Percentiles rank a stretch among this genome's conserved stretches.
Evolutionary conservation across 1,140 invertebrate species (phyloP).

Genomic region (Dryas iulia): DNA sequence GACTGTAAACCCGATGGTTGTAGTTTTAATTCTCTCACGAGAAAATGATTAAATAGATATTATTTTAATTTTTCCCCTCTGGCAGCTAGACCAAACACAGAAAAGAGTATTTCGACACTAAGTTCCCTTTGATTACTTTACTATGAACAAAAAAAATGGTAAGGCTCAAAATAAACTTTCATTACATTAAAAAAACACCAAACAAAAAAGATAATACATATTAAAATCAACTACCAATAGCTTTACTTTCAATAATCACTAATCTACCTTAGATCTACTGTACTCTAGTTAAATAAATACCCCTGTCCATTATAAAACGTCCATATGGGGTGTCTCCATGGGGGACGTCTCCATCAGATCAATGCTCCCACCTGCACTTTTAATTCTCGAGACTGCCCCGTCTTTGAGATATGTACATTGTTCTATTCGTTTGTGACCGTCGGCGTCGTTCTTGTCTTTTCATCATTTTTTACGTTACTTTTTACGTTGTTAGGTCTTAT

Average conservation of each 20-base stretch:
- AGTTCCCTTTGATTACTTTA: too few species aligned
- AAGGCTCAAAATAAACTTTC: too few species aligned
- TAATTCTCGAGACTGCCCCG: slow-evolving; percentile 59
- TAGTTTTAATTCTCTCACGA: too few species aligned
- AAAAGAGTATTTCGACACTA: too few species aligned
- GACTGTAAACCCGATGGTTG: too few species aligned
- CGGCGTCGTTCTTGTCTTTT: background rate
- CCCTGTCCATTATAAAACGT: slow-evolving; percentile 57
- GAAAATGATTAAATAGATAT: too few species aligned
- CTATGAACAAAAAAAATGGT: too few species aligned
- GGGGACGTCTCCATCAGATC: slow-evolving; percentile 60
- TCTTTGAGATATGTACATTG: slow-evolving; percentile 35
- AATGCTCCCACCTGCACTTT: slow-evolving; percentile 72
- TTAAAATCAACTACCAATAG: too few species aligned
- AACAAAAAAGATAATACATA: too few species aligned
- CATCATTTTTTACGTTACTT: background rate
- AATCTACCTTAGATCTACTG: background rate
- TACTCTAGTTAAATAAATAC: slow-evolving; percentile 42
- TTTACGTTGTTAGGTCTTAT: background rate
- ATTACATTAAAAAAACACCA: too few species aligned
- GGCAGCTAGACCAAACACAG: too few species aligned
- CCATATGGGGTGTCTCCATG: slow-evolving; percentile 47
- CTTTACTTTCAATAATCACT: background rate
- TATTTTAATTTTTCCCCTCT: too few species aligned
- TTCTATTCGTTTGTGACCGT: background rate